phyloP scores from a whole-genome alignment of 2,797 vertebrate genomes.

The Sebastes diaconus region DNA sequence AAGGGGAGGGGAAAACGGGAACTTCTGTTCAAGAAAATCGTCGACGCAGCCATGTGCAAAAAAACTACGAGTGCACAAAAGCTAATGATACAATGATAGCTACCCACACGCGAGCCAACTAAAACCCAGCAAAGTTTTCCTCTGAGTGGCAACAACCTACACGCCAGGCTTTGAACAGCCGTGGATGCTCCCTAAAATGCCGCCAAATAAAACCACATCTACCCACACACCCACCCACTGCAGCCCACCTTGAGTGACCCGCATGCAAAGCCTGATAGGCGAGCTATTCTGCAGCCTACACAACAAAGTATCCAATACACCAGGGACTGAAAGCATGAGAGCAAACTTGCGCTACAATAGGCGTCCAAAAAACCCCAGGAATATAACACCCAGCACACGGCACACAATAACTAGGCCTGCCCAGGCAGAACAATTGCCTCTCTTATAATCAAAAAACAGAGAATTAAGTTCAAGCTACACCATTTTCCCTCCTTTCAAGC shows the following conservation, averaged over 20 bases:
- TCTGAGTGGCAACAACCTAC: constrained; percentile 58
- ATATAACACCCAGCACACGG: constrained; percentile 60
- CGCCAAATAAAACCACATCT: constrained; percentile 53
- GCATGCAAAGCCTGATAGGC: constrained; percentile 55
- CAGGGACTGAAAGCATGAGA: constrained; percentile 56
- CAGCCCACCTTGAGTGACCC: constrained; percentile 64
- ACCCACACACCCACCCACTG: constrained; percentile 61
- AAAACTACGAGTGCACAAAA: constrained; percentile 37
- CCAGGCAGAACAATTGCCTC: constrained; percentile 62
- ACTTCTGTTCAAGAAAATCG: constrained; percentile 39
- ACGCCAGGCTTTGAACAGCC: constrained; percentile 46
- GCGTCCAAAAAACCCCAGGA: constrained; percentile 37
- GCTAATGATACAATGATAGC: constrained; percentile 59
- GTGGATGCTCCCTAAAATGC: constrained; percentile 23
- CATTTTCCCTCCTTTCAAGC: constrained; percentile 57
- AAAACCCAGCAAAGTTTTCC: constrained; percentile 41
- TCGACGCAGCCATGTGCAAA: constrained; percentile 31
- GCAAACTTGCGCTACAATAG: constrained; percentile 56
- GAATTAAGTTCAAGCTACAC: constrained; percentile 66
- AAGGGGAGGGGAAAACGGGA: constrained; percentile 28
- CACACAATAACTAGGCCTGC: constrained; percentile 57
- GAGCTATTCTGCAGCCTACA: constrained; percentile 56
- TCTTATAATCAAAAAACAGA: constrained; percentile 52
- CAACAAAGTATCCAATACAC: constrained; percentile 62
- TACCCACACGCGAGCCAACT: constrained; percentile 43